A percentile compares a stretch with the other conserved stretches of the same genome.
Conservation (phyloP, 2,888 invertebrate species). For the Nemurella pictetii region DNA sequence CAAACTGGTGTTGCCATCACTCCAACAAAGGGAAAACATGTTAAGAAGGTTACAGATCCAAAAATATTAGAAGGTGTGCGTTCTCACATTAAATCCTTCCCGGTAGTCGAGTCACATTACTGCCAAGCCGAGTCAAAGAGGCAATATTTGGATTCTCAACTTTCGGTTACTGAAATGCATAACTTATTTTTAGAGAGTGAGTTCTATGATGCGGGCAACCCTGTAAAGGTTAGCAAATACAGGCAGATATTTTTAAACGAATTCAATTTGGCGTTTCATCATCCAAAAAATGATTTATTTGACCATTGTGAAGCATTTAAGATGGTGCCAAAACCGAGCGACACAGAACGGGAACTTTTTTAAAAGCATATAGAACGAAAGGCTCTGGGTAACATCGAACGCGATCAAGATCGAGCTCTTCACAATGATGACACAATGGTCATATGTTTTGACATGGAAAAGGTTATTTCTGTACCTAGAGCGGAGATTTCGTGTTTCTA, state of each 20-base stretch:
- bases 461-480: not conserved
- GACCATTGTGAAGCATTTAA: conserved; percentile 15
- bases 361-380: not conserved
- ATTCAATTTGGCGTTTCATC: conserved; percentile 42
- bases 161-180: conserved; percentile 43
- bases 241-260: conserved; percentile 41
- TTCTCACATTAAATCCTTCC: conserved; percentile 43
- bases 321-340: conserved; percentile 32
- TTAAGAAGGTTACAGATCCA: not conserved
- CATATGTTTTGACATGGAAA: conserved; percentile 2
- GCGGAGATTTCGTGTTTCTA: not conserved
- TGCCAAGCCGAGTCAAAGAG: conserved; percentile 40
- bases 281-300: conserved; percentile 45
- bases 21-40: not conserved
- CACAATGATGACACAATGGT: not conserved
- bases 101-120: conserved; percentile 43
- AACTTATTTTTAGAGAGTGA: conserved; percentile 36
- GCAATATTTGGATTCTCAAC: conserved; percentile 42
- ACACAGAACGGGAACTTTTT: conserved; percentile 27
- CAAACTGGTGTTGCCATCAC: not conserved
- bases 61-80: not conserved
- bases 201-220: conserved; percentile 37
- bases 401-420: not conserved
- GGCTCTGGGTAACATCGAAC: not conserved
- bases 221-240: conserved; percentile 40